Percentiles rank a stretch among this genome's conserved stretches.
phyloP scores from a whole-genome alignment of 2,113 vertebrate genomes.

The Carassius carassius region DNA sequence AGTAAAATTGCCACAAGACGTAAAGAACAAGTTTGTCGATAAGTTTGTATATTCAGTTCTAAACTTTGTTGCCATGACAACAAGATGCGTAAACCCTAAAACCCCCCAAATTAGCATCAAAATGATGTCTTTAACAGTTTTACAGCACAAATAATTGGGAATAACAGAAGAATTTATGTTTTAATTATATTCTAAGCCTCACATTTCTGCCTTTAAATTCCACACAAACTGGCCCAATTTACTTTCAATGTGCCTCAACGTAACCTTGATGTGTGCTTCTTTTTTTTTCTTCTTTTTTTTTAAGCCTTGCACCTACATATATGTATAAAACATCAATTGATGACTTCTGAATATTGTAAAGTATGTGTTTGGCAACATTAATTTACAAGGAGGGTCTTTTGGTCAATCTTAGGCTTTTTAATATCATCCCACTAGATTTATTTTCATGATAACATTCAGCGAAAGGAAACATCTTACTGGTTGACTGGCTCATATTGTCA shows the following conservation, averaged over 20 bases:
- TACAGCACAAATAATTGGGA: neutral
- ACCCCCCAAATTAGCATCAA: neutral
- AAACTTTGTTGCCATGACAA: neutral
- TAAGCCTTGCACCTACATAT: no score
- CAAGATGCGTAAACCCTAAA: neutral
- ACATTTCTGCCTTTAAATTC: neutral
- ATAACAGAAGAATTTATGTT: neutral
- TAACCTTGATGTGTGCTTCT: neutral
- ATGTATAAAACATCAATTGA: neutral
- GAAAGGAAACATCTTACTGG: slow-evolving; percentile 18
- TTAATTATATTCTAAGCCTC: neutral
- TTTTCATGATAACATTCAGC: slow-evolving; percentile 2
- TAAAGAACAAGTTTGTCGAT: neutral
- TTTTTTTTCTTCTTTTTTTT: no score
- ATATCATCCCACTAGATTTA: slow-evolving; percentile 26
- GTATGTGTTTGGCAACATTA: neutral
- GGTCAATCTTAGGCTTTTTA: neutral
- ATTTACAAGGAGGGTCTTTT: neutral
- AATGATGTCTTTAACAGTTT: neutral
- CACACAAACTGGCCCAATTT: neutral
- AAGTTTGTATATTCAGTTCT: neutral
- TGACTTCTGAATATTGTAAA: neutral
- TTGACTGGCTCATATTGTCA: slow-evolving; percentile 37
- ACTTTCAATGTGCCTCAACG: neutral
- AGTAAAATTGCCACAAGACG: no score